Evolutionary conservation across 2,888 invertebrate genomes (phyloP).

Genomic region (Steinernema carpocapsae): DNA sequence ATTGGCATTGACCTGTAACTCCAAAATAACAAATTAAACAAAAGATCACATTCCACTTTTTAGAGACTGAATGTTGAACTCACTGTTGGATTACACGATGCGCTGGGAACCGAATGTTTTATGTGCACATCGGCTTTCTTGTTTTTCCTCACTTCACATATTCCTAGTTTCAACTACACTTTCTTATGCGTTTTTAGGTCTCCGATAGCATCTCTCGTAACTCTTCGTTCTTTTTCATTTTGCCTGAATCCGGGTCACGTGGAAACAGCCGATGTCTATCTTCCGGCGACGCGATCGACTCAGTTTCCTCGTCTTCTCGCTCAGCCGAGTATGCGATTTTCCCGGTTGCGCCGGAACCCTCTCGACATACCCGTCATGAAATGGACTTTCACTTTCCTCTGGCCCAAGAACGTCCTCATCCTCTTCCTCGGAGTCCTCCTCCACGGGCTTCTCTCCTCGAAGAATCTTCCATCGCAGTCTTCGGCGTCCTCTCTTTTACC

Average conservation of each 20-base stretch:
- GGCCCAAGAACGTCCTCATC: conserved; percentile 15
- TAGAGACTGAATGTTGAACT: too few relatives aligned
- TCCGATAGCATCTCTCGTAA: too few relatives aligned
- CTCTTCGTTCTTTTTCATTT: neutral
- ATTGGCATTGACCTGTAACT: too few relatives aligned
- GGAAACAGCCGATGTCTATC: neutral
- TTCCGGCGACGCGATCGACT: neutral
- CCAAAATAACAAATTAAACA: too few relatives aligned
- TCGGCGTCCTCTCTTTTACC: neutral
- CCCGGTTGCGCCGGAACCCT: neutral
- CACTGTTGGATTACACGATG: too few relatives aligned
- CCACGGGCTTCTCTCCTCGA: conserved; percentile 5
- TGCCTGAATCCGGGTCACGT: neutral
- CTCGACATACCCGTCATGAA: neutral
- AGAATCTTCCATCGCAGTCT: neutral
- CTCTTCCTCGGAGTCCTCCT: conserved; percentile 18
- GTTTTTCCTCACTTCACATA: too few relatives aligned
- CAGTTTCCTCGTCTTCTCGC: neutral
- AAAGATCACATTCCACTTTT: too few relatives aligned
- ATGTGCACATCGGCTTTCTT: too few relatives aligned
- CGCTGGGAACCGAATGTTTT: too few relatives aligned
- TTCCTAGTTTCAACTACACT: too few relatives aligned
- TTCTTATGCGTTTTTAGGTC: too few relatives aligned
- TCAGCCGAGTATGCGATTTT: neutral
- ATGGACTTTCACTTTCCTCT: neutral